phyloP scores from a whole-genome alignment of 2,888 invertebrate species.

The Cistogaster globosa region DNA sequence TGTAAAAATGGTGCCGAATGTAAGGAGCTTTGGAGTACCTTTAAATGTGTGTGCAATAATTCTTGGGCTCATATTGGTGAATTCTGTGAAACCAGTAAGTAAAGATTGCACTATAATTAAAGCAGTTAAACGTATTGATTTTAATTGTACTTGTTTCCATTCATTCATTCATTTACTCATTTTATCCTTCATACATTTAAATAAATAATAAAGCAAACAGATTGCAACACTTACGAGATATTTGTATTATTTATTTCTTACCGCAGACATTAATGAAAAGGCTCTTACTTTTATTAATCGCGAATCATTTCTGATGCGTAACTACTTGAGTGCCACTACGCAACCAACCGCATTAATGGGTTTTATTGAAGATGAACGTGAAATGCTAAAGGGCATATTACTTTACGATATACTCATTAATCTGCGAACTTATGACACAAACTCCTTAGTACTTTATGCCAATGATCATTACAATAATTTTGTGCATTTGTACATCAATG shows the following conservation, averaged over 20 bases:
- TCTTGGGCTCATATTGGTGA: constrained; percentile 95
- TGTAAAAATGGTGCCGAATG: constrained; percentile 96
- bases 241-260: constrained; percentile 37
- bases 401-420: constrained; percentile 93
- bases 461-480: constrained; percentile 97
- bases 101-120: constrained; percentile 27
- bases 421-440: constrained; percentile 92
- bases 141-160: constrained; percentile 1
- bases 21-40: constrained; percentile 95
- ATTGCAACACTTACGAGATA: constrained; percentile 1
- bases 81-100: constrained; percentile 95
- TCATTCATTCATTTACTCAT: background rate
- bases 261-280: constrained; percentile 93
- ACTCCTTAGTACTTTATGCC: constrained; percentile 93
- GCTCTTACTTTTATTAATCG: constrained; percentile 93
- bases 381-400: constrained; percentile 88
- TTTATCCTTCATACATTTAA: background rate
- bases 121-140: constrained; percentile 44
- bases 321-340: constrained; percentile 87
- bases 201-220: constrained; percentile 13
- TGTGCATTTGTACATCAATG: constrained; percentile 92
- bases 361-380: constrained; percentile 84
- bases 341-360: constrained; percentile 71
- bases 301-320: constrained; percentile 91
- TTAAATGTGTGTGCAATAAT: constrained; percentile 95